These are phyloP conservation scores for Schlechtendalia chinensis DNA, from an alignment of 1,140 invertebrate species.

Conservation along the genomic window DNA sequence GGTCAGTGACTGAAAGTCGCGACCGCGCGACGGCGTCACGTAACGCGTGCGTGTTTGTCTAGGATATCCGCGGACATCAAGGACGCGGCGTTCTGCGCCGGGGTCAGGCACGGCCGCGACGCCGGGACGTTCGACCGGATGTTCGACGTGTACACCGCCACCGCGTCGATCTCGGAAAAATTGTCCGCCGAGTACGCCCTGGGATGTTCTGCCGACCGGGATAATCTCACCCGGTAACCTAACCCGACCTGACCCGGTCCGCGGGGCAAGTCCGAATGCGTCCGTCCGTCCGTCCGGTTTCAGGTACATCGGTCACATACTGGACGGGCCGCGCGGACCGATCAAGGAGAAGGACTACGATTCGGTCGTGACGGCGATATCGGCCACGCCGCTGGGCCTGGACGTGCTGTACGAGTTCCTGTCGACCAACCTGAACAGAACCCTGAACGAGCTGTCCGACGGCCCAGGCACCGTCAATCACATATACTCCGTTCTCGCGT, in stretches of 20 bases:
- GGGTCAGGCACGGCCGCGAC: constrained; percentile 18
- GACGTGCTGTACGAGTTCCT: constrained; percentile 13
- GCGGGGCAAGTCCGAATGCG: no score
- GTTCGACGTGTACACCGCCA: constrained; percentile 37
- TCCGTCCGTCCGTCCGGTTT: not conserved
- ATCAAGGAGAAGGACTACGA: not conserved
- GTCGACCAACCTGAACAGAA: not conserved
- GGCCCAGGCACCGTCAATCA: not conserved
- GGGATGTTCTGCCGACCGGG: constrained; percentile 50
- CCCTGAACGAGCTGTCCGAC: not conserved
- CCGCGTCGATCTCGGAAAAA: constrained; percentile 47
- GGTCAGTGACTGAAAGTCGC: not conserved
- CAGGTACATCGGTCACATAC: constrained; percentile 3
- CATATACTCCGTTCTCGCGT: not conserved
- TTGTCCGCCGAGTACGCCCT: not conserved
- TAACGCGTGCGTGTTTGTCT: not conserved
- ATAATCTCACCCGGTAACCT: no score
- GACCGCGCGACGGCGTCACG: not conserved
- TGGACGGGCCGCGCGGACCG: not conserved
- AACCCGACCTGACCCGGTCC: no score
- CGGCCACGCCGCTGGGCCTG: not conserved
- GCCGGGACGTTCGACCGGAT: constrained; percentile 4
- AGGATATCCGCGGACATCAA: constrained; percentile 50
- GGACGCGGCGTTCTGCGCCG: constrained; percentile 45
- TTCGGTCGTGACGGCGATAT: not conserved